Conservation (phyloP, 2,888 invertebrate species). For the Parochlus steinenii region DNA sequence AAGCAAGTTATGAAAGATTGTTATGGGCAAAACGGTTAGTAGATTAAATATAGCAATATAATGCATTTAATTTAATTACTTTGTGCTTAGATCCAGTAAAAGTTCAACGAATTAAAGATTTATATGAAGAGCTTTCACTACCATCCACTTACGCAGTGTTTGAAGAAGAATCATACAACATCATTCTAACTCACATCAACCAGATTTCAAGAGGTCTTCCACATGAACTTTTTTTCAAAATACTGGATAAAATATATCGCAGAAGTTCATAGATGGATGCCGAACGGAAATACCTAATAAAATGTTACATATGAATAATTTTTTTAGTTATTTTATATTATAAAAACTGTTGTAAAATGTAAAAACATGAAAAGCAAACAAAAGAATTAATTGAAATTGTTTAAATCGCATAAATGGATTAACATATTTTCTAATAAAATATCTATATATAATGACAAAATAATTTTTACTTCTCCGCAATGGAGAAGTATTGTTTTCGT, state of each 20-base stretch:
- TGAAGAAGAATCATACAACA: conserved; percentile 69
- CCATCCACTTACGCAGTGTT: conserved; percentile 61
- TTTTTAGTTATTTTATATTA: no score
- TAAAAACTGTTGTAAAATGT: no score
- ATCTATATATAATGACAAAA: no score
- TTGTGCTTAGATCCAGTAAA: conserved; percentile 37
- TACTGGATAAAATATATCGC: conserved; percentile 65
- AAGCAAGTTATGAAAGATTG: conserved; percentile 54
- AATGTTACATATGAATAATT: not conserved
- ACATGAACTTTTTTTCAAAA: conserved; percentile 64
- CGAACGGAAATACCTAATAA: no score
- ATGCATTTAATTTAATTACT: not conserved
- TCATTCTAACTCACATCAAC: conserved; percentile 66
- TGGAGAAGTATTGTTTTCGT: no score
- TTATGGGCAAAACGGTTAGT: conserved; percentile 44
- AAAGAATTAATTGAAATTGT: no score
- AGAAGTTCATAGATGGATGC: conserved; percentile 45
- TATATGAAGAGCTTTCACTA: conserved; percentile 62
- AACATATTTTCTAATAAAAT: no score
- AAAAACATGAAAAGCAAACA: no score
- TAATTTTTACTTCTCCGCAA: no score
- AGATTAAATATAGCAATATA: not conserved
- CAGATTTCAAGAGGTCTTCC: conserved; percentile 68
- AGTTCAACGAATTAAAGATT: conserved; percentile 48
- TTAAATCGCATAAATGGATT: no score